Base-by-base conservation (phyloP, 1,140 invertebrate genomes). In the Heliconius hewitsoni region DNA sequence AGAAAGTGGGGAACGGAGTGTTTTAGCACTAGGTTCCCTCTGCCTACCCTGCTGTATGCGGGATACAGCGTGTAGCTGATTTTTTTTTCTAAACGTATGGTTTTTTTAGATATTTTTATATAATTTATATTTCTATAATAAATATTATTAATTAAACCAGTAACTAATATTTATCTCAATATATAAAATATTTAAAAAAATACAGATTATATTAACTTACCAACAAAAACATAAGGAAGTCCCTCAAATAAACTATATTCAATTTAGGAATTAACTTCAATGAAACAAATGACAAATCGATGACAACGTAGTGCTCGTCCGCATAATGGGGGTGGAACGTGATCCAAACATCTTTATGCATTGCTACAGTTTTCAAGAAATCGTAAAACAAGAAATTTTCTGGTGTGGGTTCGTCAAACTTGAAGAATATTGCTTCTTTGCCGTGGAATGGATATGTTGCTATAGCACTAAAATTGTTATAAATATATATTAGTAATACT, bases 191-290 rank as follows among this genome's bases (percentile, higher is more conserved):
- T 23, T 19, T 8, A 46, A 46, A 13, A 46, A 11, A 46, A 46
- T 46, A 46, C 13, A 46, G 9, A 13, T 52, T 52, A 52, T 19
- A 52, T 19, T 52, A 52, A 86, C 87, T 87, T 83, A 93, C 91
- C 81, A 94, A 81, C 76, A 93, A 84, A 76, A 66, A 93, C 0
- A 89, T 23, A 8, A 93, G 6, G 70, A 90, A 93, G 77, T 92
- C 87, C 71, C 86, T 89, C 18, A 94, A 86, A 74, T 78, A 89
- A 81, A 93, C 89, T 8, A 93, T 84, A 74, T 94, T 94, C 9
- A 87, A 72, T 82, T 88, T 93, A 0, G 91, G 81, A 9, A 94
- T 80, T 52, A 93, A 82, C 72, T 82, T 89, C 0, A 93, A 55
- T 0, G 85, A 79, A 39, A 84, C 86, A 66, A 86, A 80, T 34